phyloP scores from a whole-genome alignment of 2,113 vertebrate species.

The Acanthochromis polyacanthus region DNA sequence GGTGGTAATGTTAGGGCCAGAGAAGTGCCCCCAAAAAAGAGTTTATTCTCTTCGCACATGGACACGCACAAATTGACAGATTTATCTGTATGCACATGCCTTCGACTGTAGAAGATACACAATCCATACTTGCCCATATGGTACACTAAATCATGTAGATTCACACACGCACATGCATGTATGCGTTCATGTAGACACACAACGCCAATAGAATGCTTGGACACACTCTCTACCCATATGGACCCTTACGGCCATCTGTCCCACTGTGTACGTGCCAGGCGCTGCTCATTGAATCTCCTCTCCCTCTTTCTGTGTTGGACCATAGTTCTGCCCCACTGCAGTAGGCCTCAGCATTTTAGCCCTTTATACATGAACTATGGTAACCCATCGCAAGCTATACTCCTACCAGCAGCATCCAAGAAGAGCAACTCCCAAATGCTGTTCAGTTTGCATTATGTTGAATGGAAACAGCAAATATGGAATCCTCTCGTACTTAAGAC shows the following conservation, averaged over 20 bases:
- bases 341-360: conserved; percentile 35
- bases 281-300: conserved; percentile 49
- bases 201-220: conserved; percentile 60
- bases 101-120: conserved; percentile 21
- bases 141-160: conserved; percentile 27
- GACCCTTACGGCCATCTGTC: conserved; percentile 80
- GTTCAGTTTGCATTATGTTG: not conserved
- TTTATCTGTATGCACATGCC: not conserved
- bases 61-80: not conserved
- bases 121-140: conserved; percentile 44
- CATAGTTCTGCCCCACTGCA: conserved; percentile 36
- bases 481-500: not conserved
- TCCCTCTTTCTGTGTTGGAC: conserved; percentile 48
- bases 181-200: conserved; percentile 43
- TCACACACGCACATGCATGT: conserved; percentile 23
- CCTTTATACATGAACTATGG: conserved; percentile 55
- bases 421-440: conserved; percentile 35
- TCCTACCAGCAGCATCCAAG: conserved; percentile 34
- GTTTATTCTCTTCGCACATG: conserved; percentile 24
- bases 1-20: not conserved
- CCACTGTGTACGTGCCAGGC: conserved; percentile 66
- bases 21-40: conserved; percentile 2
- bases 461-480: conserved; percentile 7
- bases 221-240: conserved; percentile 70
- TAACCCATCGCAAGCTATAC: conserved; percentile 44